Conservation (phyloP, 2,888 invertebrate genomes). For the Vesta saturnalis region DNA sequence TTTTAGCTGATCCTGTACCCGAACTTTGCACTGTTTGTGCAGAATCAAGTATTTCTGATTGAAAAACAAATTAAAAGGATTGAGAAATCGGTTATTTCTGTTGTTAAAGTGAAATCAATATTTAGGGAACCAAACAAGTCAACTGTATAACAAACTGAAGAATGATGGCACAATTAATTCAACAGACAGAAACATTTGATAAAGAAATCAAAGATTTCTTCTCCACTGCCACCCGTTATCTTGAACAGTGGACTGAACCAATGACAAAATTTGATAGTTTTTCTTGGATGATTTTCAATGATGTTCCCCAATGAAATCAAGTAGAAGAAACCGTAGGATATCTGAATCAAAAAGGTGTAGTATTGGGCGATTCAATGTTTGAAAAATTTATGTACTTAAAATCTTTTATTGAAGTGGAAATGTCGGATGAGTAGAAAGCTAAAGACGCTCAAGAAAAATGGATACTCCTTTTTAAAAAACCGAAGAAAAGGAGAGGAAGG, state of each 20-base stretch:
- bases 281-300: not conserved
- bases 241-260: not conserved
- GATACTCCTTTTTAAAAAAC: not conserved
- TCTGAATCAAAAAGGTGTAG: not conserved
- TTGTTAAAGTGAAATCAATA: constrained; percentile 8
- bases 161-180: not conserved
- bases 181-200: not conserved
- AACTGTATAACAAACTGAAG: constrained; percentile 1
- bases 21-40: constrained; percentile 10
- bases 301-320: not conserved
- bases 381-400: constrained; percentile 9
- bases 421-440: not conserved
- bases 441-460: not conserved
- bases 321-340: constrained; percentile 8
- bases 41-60: constrained; percentile 15
- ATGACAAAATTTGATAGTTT: not conserved
- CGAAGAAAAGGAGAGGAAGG: not conserved
- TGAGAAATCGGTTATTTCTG: not conserved
- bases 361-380: not conserved
- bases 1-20: constrained; percentile 10
- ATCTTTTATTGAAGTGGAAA: not conserved
- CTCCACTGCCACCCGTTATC: not conserved
- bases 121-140: constrained; percentile 2
- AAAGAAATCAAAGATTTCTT: not conserved
- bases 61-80: constrained; percentile 4